These are phyloP conservation scores for Andrena flavipes DNA, from an alignment of 2,888 invertebrate species.

Conservation along the genomic window DNA sequence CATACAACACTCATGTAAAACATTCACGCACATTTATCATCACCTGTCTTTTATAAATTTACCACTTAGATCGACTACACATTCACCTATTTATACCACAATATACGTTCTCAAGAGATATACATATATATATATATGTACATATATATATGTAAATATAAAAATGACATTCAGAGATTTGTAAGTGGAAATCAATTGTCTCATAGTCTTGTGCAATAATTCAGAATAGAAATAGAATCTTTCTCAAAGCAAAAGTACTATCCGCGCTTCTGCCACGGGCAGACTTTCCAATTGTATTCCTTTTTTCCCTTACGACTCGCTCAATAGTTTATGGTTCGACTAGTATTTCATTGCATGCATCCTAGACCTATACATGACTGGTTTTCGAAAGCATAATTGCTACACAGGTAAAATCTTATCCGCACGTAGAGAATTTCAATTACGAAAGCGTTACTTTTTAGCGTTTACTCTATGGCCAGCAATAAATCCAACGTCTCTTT, in stretches of 20 bases:
- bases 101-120: conserved; percentile 58
- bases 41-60: conserved; percentile 65
- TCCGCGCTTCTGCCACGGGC: conserved; percentile 36
- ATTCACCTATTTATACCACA: conserved; percentile 80
- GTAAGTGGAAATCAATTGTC: conserved; percentile 54
- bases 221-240: conserved; percentile 46
- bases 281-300: conserved; percentile 41
- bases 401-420: background rate
- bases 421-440: background rate
- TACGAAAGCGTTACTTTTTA: background rate
- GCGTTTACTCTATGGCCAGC: background rate
- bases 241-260: conserved; percentile 52
- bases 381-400: background rate
- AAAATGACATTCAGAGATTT: conserved; percentile 53
- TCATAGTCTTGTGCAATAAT: conserved; percentile 58
- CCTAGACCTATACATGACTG: conserved; percentile 58
- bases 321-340: conserved; percentile 24
- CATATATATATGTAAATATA: conserved; percentile 21
- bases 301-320: conserved; percentile 32
- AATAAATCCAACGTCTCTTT: background rate
- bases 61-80: conserved; percentile 67
- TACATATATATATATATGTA: conserved; percentile 14
- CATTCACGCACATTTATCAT: conserved; percentile 62
- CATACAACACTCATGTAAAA: conserved; percentile 65
- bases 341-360: conserved; percentile 35